Evolutionary conservation across 2,797 vertebrate species (phyloP).

Genomic region (Ibycter americanus): DNA sequence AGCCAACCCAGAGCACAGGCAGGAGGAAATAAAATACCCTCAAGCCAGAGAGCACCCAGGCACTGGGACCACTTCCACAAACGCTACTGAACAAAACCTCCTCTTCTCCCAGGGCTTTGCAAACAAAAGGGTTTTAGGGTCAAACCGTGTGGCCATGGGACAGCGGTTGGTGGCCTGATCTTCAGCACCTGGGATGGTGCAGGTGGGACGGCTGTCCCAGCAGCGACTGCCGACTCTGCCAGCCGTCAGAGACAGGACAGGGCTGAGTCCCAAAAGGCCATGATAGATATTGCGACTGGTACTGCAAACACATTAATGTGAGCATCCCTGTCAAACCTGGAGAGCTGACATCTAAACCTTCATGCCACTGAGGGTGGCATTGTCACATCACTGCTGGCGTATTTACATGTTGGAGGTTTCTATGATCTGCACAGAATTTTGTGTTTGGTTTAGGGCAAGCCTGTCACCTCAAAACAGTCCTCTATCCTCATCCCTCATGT

Average conservation of each 20-base stretch:
- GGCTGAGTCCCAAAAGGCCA: background rate
- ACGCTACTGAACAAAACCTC: accelerated
- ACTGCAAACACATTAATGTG: background rate
- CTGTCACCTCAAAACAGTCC: background rate
- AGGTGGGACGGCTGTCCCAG: background rate
- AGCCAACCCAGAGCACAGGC: background rate
- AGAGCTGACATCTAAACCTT: background rate
- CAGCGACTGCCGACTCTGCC: background rate
- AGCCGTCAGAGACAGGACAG: background rate
- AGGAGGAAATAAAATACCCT: background rate
- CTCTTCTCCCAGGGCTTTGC: background rate
- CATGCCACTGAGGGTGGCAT: background rate
- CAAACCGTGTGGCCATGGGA: background rate
- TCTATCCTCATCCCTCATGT: background rate
- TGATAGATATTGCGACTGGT: background rate
- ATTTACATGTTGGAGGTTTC: background rate
- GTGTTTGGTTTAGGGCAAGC: background rate
- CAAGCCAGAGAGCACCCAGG: background rate
- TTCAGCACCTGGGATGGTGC: background rate
- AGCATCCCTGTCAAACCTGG: background rate
- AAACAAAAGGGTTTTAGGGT: background rate
- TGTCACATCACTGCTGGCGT: background rate
- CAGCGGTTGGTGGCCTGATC: background rate
- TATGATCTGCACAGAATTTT: background rate
- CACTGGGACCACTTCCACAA: background rate